Evolutionary conservation across 2,797 vertebrate genomes (phyloP), one percentile per base, ranked within the genome.

Genomic region (Pseudochromis fuscus): DNA sequence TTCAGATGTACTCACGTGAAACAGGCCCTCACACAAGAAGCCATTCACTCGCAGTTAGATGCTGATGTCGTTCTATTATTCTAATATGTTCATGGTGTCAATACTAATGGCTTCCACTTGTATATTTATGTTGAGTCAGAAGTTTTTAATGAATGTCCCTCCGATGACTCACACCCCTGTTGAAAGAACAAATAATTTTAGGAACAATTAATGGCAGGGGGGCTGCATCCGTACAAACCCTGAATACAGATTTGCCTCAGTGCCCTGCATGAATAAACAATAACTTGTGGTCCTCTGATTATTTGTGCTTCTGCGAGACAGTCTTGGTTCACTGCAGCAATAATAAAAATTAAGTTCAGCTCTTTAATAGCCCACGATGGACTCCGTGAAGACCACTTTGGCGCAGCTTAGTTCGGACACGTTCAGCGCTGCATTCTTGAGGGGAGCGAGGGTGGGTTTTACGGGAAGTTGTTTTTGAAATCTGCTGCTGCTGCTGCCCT

Each of bases 181-280:
- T 73, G 72, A 74, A 38, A 67, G 66, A 82, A 83, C 75, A 83
- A 87, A 89, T 67, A 76, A 67, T 77, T 85, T 80, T 73, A 50
- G 80, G 63, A 84, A 90, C 80, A 87, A 80, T 89, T 88, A 87
- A 88, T 49, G 55, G 65, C 51, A 1, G 44, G 69, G 78, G 78
- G 72, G 55, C 21, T 79, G 55, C 75, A 81, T 85, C 61, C 77
- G 19, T 68, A 87, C 87, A 88, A 88, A 89, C 86, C 74, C 82
- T 75, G 76, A 82, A 88, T 82, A 64, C 69, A 80, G 87, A 73
- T 81, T 82, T 83, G 75, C 87, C 72, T 89, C 85, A 83, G 69
- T 85, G 77, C 77, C 50, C 74, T 52, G 84, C 69, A 83, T 90
- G 91, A 94, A 91, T 89, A 88, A 92, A 92, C 93, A 90, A 87